phyloP scores from a whole-genome alignment of 2,888 invertebrate genomes.

The Acleris laterana region DNA sequence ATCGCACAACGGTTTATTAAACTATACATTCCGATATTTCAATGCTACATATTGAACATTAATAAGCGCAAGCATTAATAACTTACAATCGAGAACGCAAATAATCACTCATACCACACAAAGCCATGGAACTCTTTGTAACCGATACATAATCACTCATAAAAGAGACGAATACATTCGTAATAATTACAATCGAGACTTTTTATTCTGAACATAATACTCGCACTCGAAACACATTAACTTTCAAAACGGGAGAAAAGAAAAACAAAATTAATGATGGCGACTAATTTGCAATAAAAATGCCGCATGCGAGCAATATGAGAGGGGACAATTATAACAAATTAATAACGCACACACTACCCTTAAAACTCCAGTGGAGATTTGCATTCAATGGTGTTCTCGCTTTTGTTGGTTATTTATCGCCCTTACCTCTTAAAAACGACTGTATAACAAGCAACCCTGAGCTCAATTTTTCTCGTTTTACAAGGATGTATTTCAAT shows the following conservation, averaged over 20 bases:
- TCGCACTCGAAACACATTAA: slow-evolving; percentile 73
- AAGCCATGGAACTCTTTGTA: slow-evolving; percentile 64
- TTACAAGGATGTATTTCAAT: slow-evolving; percentile 42
- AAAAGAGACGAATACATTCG: slow-evolving; percentile 56
- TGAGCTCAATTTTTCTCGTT: slow-evolving; percentile 41
- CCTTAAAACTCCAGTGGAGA: slow-evolving; percentile 82
- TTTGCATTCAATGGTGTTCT: slow-evolving; percentile 80
- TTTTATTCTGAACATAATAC: slow-evolving; percentile 58
- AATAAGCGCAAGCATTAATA: slow-evolving; percentile 30
- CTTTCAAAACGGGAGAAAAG: slow-evolving; percentile 69
- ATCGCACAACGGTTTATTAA: slow-evolving; percentile 32
- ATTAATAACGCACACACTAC: slow-evolving; percentile 82
- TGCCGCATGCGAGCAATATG: slow-evolving; percentile 82
- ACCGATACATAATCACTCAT: slow-evolving; percentile 60
- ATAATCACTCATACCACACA: slow-evolving; percentile 51
- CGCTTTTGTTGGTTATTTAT: slow-evolving; percentile 69
- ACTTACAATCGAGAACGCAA: slow-evolving; percentile 34
- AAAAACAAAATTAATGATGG: slow-evolving; percentile 84
- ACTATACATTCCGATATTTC: slow-evolving; percentile 24
- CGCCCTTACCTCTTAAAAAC: slow-evolving; percentile 42
- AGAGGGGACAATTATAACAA: slow-evolving; percentile 82
- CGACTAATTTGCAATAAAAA: slow-evolving; percentile 84
- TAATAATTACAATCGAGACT: slow-evolving; percentile 66
- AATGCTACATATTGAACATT: slow-evolving; percentile 30
- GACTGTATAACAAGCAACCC: slow-evolving; percentile 39